Evolutionary conservation across 2,113 vertebrate genomes (phyloP), one percentile per base, ranked within the genome.

Genomic region (Rhinichthys klamathensis): DNA sequence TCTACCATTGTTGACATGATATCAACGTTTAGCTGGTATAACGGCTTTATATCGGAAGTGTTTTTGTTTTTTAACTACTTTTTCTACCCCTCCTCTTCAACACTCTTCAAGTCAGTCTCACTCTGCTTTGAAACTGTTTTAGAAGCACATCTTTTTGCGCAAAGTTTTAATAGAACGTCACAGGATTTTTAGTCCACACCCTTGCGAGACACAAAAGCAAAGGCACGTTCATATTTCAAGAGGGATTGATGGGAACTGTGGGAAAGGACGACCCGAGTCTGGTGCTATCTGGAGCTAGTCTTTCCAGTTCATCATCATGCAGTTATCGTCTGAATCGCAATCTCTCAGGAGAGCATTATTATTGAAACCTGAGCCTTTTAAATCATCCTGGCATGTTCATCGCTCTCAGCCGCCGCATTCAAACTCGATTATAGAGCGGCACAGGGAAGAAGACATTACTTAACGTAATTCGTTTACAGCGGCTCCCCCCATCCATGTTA

Each of bases 21-120:
- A 93, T 93, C 92, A 94, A 87, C 92, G 92, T 93, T 92, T 94
- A 93, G 93, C 93, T 93, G 93, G 90, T 91, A 90, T 87, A 92
- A 91, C 92, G 79, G 87, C 89, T 84, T 88, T 88, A 76, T 75
- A 86, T 15, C 67, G 88, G 86, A 2, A 80, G 86, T 16, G 60
- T 92, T 86, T 10, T 92, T 84, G n/a, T 41, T 69, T 58, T 84
- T 72, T 49, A 25, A 76, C 51, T 46, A 44, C 27, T 63, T 69
- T 74, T 61, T 27, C 46, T 49, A 70, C 51, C 44, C 44, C 51
- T 30, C 56, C 10, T 30, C 32, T 41, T 61, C 27, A 69, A 23
- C 6, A 46, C 27, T 41, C 38, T 41, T 41, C 80, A 82, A 51
- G 25, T 81, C 79, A 8, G 79, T 32, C 16, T 61, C 58, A 23